Evolutionary conservation across 2,113 vertebrate genomes (phyloP).

Genomic region (Protobothrops flavoviridis): DNA sequence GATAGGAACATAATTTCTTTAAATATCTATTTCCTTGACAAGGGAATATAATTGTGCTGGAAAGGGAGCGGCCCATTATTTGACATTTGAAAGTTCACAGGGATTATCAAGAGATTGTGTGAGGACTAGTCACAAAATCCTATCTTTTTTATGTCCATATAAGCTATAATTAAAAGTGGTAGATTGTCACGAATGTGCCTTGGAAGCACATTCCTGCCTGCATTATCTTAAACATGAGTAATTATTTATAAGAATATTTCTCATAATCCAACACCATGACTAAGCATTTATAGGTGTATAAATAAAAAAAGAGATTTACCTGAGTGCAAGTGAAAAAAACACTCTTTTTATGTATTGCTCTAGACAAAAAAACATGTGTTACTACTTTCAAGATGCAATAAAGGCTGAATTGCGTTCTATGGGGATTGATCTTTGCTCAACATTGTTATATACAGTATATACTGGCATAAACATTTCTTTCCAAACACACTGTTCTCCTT

Average conservation of each 20-base stretch:
- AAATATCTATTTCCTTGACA: slow-evolving; percentile 13
- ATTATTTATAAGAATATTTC: slow-evolving; percentile 62
- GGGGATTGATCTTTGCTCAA: slow-evolving; percentile 13
- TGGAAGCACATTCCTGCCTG: slow-evolving; percentile 66
- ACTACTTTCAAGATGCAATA: slow-evolving; percentile 26
- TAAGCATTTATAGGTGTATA: slow-evolving; percentile 44
- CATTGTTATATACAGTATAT: background rate
- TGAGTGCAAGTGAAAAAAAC: slow-evolving; percentile 23
- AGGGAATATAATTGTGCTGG: background rate
- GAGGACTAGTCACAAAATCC: slow-evolving; percentile 50
- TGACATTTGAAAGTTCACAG: slow-evolving; percentile 56
- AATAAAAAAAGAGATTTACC: slow-evolving; percentile 52
- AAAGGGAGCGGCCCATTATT: slow-evolving; percentile 41
- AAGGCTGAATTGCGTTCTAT: slow-evolving; percentile 6
- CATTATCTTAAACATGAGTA: slow-evolving; percentile 64
- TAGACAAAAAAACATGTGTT: slow-evolving; percentile 10
- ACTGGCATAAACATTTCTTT: background rate
- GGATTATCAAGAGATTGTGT: slow-evolving; percentile 66
- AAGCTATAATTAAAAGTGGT: slow-evolving; percentile 61
- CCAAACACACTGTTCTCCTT: background rate
- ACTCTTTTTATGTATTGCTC: background rate
- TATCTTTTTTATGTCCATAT: slow-evolving; percentile 41
- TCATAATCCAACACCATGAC: slow-evolving; percentile 52
- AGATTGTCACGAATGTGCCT: slow-evolving; percentile 53
- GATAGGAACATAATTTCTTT: background rate